phyloP scores from a whole-genome alignment of 2,888 invertebrate species.

The Drosophila fungiperda region DNA sequence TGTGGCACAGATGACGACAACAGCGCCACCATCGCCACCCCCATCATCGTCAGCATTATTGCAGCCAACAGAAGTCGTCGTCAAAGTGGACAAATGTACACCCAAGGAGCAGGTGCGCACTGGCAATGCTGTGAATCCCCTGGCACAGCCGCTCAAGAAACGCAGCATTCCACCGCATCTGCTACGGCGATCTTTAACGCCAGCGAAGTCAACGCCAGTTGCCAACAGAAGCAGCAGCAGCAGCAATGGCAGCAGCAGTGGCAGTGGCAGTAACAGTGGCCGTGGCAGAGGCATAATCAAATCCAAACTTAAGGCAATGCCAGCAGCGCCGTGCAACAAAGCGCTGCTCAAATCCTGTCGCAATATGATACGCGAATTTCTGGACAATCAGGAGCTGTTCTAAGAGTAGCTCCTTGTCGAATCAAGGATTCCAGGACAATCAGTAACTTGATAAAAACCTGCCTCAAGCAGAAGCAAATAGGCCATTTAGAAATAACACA shows the following conservation, averaged over 20 bases:
- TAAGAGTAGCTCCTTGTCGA: conserved; percentile 8
- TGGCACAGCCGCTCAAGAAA: conserved; percentile 64
- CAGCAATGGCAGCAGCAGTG: not conserved
- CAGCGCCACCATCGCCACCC: conserved; percentile 22
- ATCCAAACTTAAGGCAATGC: conserved; percentile 41
- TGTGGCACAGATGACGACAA: not conserved
- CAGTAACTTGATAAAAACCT: not conserved
- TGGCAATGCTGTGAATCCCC: conserved; percentile 9
- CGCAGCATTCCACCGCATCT: conserved; percentile 60
- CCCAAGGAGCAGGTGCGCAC: conserved; percentile 59
- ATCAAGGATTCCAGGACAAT: no score
- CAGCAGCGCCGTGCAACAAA: conserved; percentile 44
- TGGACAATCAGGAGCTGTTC: conserved; percentile 67
- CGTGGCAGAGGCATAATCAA: conserved; percentile 35
- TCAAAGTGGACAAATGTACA: conserved; percentile 45
- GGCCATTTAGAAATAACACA: not conserved
- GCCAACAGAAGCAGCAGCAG: conserved; percentile 7
- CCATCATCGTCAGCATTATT: not conserved
- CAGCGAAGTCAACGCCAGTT: conserved; percentile 32
- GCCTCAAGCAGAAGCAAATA: not conserved
- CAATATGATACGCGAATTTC: conserved; percentile 73
- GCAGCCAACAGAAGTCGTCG: not conserved
- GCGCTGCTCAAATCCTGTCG: conserved; percentile 67
- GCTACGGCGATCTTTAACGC: conserved; percentile 52
- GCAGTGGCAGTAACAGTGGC: not conserved